Conservation (phyloP, 2,888 invertebrate species). For the Acrobasis repandana region DNA sequence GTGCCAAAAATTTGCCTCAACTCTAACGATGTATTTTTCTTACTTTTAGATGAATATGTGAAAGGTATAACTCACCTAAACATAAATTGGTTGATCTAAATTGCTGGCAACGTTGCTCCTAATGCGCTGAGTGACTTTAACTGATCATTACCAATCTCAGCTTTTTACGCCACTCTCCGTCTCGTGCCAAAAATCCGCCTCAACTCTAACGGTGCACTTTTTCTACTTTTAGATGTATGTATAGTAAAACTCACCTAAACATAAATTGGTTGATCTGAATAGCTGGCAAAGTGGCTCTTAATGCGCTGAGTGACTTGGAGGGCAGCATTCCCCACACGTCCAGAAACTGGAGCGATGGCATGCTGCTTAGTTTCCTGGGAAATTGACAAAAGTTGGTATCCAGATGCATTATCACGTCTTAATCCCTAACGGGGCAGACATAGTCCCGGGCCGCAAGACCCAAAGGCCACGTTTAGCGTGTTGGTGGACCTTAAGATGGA, state of each 20-base stretch:
- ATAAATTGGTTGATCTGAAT: constrained; percentile 74
- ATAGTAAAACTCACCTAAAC: constrained; percentile 59
- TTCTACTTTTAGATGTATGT: background rate
- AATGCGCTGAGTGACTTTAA: constrained; percentile 68
- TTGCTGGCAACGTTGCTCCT: constrained; percentile 58
- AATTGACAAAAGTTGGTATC: background rate
- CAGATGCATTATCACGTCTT: too few species aligned
- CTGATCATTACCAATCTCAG: too few species aligned
- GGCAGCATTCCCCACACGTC: constrained; percentile 93
- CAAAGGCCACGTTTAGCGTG: too few species aligned
- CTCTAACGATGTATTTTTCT: too few species aligned
- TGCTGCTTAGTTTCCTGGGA: constrained; percentile 81
- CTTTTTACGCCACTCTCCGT: too few species aligned
- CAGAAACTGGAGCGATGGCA: constrained; percentile 86
- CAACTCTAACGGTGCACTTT: too few species aligned
- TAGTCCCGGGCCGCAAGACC: too few species aligned
- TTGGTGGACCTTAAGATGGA: too few species aligned
- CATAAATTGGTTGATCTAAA: constrained; percentile 74
- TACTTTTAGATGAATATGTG: too few species aligned
- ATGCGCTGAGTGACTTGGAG: constrained; percentile 65
- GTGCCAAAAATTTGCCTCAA: too few species aligned
- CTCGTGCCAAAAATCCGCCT: too few species aligned
- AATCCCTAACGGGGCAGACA: too few species aligned
- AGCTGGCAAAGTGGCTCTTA: constrained; percentile 62
- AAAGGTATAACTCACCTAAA: constrained; percentile 57